Base-by-base conservation (phyloP, 2,888 invertebrate genomes). In the Achlya flavicornis region DNA sequence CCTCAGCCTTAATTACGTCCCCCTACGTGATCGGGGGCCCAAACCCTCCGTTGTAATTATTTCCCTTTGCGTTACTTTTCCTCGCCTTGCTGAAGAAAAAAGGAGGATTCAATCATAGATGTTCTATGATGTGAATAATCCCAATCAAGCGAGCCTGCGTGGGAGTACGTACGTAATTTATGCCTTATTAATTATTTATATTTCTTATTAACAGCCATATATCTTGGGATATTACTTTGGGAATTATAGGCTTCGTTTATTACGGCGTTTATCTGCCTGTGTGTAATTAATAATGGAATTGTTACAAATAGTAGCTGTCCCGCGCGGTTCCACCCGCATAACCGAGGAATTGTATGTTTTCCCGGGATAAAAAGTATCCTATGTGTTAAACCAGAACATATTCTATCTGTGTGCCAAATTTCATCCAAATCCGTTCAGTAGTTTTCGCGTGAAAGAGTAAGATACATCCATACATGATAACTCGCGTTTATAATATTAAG, bases 1-100 rank as follows among this genome's bases (percentile, higher is more conserved):
- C 77, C 73, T 78, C 75, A 72, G 65, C 81, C 86, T 85, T 87
- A 88, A 88, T 89, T 87, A 87, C 79, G 70, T 66, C 75, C 67
- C 69, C 74, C 76, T 74, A 76, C 78, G 77, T 79, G 81, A 81
- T 81, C 76, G 77, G 78, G 81, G 75, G 60, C 72, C 72, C 76
- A 73, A 76, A 76, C 74, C 76, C 78, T 71, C 71, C 75, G 67
- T 70, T 74, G 83, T 88, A 88, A 89, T 88, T 89, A 89, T 88
- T 85, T 82, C 79, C 75, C 76, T 80, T 82, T 75, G 76, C 73
- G 71, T 68, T 63, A 41, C 66, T 64, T 26, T 68, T 61, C 63
- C 14, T 46, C 46, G n/a, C 46, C n/a, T 46, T n/a, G 10, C 6
- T 43, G 60, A 41, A 59, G 48, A 48, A 53, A 53, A 74, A 70